A percentile compares a stretch with the other conserved stretches of the same genome.
phyloP scores from a whole-genome alignment of 1,140 invertebrate species.

The Trachymyrmex septentrionalis region DNA sequence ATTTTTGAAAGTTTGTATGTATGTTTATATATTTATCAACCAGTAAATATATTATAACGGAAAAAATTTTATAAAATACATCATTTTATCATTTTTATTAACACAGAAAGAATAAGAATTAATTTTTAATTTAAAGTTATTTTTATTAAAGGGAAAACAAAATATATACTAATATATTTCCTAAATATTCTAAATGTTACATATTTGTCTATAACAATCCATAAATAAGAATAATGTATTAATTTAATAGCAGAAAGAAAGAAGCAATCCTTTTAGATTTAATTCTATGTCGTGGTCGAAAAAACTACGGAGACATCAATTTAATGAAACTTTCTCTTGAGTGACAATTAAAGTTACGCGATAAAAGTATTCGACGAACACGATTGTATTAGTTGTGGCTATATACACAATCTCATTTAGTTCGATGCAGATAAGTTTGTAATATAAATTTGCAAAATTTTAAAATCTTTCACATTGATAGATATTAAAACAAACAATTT shows the following conservation, averaged over 20 bases:
- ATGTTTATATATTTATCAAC: not conserved
- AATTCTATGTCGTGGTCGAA: not conserved
- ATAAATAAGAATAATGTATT: not conserved
- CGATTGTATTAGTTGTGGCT: not conserved
- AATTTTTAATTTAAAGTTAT: not conserved
- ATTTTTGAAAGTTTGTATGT: not conserved
- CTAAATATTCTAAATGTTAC: not conserved
- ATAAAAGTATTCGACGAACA: not conserved
- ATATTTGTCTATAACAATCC: not conserved
- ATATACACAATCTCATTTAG: conserved; percentile 27
- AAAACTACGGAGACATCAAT: not conserved
- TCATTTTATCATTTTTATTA: not conserved
- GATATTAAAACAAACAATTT: not conserved
- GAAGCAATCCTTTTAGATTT: not conserved
- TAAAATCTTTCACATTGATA: not conserved
- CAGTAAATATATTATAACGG: not conserved
- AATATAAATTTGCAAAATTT: not conserved
- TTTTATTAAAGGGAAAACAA: not conserved
- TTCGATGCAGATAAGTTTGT: not conserved
- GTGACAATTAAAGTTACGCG: not conserved
- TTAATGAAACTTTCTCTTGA: conserved; percentile 39
- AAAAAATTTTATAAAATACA: conserved; percentile 6
- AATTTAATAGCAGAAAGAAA: not conserved
- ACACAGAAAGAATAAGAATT: not conserved
- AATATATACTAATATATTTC: not conserved